Percentiles rank a stretch among this genome's conserved stretches.
phyloP scores from a whole-genome alignment of 1,140 invertebrate genomes.

The Episyrphus balteatus region DNA sequence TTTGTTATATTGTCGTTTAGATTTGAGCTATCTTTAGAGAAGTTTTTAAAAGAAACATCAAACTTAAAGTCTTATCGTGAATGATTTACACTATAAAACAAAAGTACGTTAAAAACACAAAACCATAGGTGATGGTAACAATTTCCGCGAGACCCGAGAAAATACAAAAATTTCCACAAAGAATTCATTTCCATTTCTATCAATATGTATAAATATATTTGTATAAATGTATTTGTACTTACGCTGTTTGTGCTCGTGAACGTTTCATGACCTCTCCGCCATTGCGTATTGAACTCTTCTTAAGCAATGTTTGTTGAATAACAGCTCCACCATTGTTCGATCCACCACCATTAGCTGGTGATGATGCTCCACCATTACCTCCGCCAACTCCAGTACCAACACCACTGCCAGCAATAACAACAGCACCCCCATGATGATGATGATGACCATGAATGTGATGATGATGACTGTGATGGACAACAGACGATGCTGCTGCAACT shows the following conservation, averaged over 20 bases:
- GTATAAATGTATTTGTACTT: conserved; percentile 32
- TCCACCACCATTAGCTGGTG: conserved; percentile 7
- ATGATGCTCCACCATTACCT: conserved; percentile 38
- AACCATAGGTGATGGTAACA: too few relatives aligned
- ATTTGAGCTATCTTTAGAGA: too few relatives aligned
- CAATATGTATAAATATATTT: too few relatives aligned
- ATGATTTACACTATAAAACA: too few relatives aligned
- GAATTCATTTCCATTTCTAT: too few relatives aligned
- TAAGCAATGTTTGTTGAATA: conserved; percentile 43
- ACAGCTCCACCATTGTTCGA: too few relatives aligned
- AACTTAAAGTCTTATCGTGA: too few relatives aligned
- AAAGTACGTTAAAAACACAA: too few relatives aligned
- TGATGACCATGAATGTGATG: conserved; percentile 37
- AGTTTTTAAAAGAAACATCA: too few relatives aligned
- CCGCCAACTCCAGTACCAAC: conserved; percentile 28
- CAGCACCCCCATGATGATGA: conserved; percentile 36
- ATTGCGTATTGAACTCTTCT: conserved; percentile 55
- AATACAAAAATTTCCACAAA: too few relatives aligned
- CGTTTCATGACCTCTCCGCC: conserved; percentile 55
- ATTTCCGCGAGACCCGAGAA: too few relatives aligned
- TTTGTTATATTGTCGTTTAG: too few relatives aligned
- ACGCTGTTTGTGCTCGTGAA: conserved; percentile 54
- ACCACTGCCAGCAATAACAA: conserved; percentile 33
- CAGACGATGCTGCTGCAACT: conserved; percentile 20
- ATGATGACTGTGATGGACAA: conserved; percentile 37